Conservation (phyloP, 2,797 vertebrate genomes). For the Myotis myotis region DNA sequence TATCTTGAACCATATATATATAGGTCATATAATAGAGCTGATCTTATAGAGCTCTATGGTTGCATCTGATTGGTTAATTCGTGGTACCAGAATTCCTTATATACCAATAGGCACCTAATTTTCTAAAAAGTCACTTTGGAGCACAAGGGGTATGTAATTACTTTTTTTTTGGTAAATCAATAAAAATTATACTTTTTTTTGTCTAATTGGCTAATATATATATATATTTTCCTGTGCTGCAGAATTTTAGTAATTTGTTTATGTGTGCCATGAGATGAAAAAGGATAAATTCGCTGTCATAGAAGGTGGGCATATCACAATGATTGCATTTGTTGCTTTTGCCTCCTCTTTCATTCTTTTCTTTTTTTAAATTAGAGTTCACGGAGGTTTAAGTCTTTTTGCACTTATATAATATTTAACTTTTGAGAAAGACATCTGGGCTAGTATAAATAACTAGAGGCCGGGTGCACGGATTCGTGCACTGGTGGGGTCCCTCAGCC, state of each 20-base stretch:
- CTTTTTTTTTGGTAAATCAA: not conserved
- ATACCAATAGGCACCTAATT: not conserved
- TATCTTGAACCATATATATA: not conserved
- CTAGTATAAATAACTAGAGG: not conserved
- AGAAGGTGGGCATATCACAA: not conserved
- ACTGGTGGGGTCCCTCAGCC: too few species aligned
- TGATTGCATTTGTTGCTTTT: not conserved
- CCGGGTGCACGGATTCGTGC: too few species aligned
- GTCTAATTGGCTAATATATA: not conserved
- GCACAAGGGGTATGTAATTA: not conserved
- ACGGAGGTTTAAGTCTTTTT: not conserved
- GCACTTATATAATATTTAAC: not conserved
- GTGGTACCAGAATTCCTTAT: not conserved
- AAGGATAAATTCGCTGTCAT: not conserved
- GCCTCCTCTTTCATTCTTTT: not conserved
- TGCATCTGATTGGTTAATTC: not conserved
- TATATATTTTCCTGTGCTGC: not conserved
- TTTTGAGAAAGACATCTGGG: conserved; percentile 23
- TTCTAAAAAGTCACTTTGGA: not conserved
- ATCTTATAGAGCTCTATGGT: not conserved
- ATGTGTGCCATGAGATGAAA: not conserved
- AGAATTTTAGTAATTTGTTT: not conserved
- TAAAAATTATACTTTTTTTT: not conserved
- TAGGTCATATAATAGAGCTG: not conserved
- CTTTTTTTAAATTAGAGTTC: not conserved